Evolutionary conservation across 2,888 invertebrate species (phyloP).

Genomic region (Plebejus melissa): DNA sequence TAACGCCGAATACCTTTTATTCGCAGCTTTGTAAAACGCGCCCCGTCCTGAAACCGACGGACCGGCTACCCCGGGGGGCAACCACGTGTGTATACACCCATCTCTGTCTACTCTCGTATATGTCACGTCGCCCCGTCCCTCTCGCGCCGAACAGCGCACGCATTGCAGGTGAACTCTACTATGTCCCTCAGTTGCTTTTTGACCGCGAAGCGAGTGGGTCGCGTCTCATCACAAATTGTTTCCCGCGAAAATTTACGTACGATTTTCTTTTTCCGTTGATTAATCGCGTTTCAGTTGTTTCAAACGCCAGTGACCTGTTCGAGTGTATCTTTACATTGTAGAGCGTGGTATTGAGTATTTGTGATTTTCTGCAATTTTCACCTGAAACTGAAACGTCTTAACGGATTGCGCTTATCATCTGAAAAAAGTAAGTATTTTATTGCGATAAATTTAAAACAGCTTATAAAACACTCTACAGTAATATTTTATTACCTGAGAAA

Average conservation of each 20-base stretch:
- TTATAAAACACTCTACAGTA: not conserved
- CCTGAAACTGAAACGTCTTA: not conserved
- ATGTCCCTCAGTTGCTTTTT: slow-evolving; percentile 57
- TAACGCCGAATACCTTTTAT: slow-evolving; percentile 69
- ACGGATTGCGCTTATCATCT: slow-evolving; percentile 11
- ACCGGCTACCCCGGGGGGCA: slow-evolving; percentile 56
- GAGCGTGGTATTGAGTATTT: slow-evolving; percentile 24
- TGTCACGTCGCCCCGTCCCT: slow-evolving; percentile 43
- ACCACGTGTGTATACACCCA: slow-evolving; percentile 65
- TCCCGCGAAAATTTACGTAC: slow-evolving; percentile 74
- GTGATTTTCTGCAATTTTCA: not conserved
- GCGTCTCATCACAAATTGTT: slow-evolving; percentile 46
- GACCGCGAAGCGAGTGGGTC: slow-evolving; percentile 56
- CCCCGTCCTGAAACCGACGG: slow-evolving; percentile 64
- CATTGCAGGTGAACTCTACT: slow-evolving; percentile 71
- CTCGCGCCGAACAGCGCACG: slow-evolving; percentile 64
- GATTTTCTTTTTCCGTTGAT: slow-evolving; percentile 30
- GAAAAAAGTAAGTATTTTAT: slow-evolving; percentile 21
- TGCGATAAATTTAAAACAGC: not conserved
- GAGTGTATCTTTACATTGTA: slow-evolving; percentile 9
- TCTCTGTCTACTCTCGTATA: slow-evolving; percentile 41
- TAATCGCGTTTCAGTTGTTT: slow-evolving; percentile 17
- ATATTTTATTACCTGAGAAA: not conserved
- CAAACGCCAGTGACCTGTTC: not conserved
- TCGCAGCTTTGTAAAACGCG: slow-evolving; percentile 65